A percentile compares a stretch with the other conserved stretches of the same genome.
phyloP scores from a whole-genome alignment of 2,888 invertebrate genomes.

The Drosophila anomalipes region DNA sequence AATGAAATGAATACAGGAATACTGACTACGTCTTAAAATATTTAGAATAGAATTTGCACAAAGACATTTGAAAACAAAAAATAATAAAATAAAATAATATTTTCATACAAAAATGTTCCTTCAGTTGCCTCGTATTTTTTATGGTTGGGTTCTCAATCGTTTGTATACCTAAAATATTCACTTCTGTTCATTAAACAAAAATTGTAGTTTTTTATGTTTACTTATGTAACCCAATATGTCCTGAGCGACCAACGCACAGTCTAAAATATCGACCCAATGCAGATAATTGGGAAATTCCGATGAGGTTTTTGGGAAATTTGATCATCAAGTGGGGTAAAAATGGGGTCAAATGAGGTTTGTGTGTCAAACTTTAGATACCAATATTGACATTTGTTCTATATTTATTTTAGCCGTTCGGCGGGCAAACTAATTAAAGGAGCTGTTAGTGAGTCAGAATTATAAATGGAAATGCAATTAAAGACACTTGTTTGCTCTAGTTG shows the following conservation, averaged over 20 bases:
- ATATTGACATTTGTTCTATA: neutral
- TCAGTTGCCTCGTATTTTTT: neutral
- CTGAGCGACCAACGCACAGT: neutral
- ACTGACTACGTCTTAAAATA: neutral
- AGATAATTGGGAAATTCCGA: neutral
- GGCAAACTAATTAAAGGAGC: neutral
- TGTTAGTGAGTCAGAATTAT: neutral
- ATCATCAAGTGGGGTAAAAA: neutral
- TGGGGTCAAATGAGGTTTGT: neutral
- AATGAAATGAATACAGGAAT: neutral
- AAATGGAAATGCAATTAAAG: neutral
- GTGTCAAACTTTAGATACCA: neutral
- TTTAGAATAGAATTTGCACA: neutral
- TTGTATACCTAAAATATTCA: neutral
- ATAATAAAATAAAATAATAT: neutral
- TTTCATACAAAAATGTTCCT: neutral
- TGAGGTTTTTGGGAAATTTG: neutral
- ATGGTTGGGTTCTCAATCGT: neutral
- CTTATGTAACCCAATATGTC: neutral
- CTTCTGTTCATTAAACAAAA: neutral
- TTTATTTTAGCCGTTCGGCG: neutral
- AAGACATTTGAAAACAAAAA: neutral
- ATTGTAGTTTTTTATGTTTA: neutral
- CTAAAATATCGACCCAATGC: neutral
- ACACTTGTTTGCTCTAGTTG: neutral